Conservation (phyloP, 2,888 invertebrate species). For the Incurvaria masculella region DNA sequence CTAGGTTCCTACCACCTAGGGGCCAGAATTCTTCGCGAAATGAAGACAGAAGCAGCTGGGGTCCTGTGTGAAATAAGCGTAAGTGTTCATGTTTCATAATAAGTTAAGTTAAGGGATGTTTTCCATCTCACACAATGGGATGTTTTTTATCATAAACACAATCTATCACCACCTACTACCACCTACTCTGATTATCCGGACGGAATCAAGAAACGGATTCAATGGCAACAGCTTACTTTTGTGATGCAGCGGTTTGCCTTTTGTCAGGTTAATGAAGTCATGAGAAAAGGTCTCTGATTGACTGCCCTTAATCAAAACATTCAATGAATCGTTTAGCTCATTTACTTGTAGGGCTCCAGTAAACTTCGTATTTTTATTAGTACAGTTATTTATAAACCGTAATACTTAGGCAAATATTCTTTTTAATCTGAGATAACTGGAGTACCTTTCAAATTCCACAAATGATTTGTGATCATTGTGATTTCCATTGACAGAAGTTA, state of each 20-base stretch:
- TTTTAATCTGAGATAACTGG: constrained; percentile 7
- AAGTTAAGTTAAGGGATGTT: constrained; percentile 10
- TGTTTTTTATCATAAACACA: constrained; percentile 11
- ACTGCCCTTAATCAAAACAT: neutral
- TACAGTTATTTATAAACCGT: constrained; percentile 2
- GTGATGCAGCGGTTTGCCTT: neutral
- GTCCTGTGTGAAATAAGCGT: constrained; percentile 10
- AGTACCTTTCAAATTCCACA: constrained; percentile 9
- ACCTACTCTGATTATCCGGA: constrained; percentile 7
- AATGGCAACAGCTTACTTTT: constrained; percentile 3
- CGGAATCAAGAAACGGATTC: constrained; percentile 8
- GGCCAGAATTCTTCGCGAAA: constrained; percentile 13
- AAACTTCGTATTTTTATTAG: neutral
- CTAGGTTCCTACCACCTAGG: constrained; percentile 11
- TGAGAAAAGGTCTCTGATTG: constrained; percentile 1
- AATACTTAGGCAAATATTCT: constrained; percentile 9
- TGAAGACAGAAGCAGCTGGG: constrained; percentile 7
- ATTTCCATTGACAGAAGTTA: no score
- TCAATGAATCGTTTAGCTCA: neutral
- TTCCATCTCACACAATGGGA: constrained; percentile 9
- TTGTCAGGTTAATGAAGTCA: neutral
- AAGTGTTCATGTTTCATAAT: constrained; percentile 10
- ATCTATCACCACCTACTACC: no score
- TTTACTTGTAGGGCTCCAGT: neutral
- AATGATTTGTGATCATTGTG: no score